These are phyloP conservation scores for Phortica okadai DNA, from an alignment of 2,888 invertebrate genomes.

Conservation along the genomic window DNA sequence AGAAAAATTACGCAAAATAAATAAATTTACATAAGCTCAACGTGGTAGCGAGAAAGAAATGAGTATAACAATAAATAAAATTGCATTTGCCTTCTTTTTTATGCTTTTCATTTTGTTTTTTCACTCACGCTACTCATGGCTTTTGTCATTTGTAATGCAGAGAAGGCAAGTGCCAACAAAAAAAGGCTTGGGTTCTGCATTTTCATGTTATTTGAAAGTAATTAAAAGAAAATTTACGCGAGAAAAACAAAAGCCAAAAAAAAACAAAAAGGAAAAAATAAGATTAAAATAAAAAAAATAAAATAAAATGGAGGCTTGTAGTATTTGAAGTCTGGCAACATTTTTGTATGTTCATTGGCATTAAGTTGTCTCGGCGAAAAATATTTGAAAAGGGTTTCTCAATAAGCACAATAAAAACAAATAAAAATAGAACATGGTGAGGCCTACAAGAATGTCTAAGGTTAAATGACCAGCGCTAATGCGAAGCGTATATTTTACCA, in stretches of 20 bases:
- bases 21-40: conserved; percentile 71
- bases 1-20: conserved; percentile 73
- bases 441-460: background rate
- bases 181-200: conserved; percentile 44
- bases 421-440: background rate
- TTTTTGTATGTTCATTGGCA: conserved; percentile 33
- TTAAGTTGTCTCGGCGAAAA: conserved; percentile 43
- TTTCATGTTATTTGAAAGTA: conserved; percentile 65
- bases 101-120: conserved; percentile 34
- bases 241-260: conserved; percentile 28
- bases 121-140: conserved; percentile 36
- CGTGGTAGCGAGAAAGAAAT: conserved; percentile 43
- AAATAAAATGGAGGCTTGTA: background rate
- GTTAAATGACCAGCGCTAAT: conserved; percentile 16
- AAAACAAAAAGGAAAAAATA: conserved; percentile 32
- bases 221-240: conserved; percentile 62
- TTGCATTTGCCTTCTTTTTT: conserved; percentile 60
- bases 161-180: conserved; percentile 30
- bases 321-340: background rate
- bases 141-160: conserved; percentile 36
- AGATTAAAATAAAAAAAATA: conserved; percentile 31
- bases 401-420: background rate
- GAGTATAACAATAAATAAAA: conserved; percentile 72
- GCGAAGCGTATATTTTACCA: background rate
- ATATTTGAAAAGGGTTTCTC: conserved; percentile 12